phyloP scores from a whole-genome alignment of 2,888 invertebrate species.

The Lochmaea capreae region DNA sequence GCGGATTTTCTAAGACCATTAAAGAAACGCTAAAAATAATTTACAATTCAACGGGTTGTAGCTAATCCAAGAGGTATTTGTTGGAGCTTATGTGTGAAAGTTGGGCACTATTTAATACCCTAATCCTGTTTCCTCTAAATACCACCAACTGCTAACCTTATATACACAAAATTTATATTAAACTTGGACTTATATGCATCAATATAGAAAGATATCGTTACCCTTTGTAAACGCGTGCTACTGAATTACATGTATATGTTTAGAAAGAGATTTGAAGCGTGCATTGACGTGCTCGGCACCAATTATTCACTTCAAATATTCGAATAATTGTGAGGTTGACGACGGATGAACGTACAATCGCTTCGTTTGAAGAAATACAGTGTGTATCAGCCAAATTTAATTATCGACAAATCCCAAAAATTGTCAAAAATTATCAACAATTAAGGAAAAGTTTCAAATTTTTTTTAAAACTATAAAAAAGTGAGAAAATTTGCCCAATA shows the following conservation, averaged over 20 bases:
- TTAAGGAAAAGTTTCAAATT: no score
- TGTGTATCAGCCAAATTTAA: background rate
- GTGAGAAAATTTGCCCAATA: no score
- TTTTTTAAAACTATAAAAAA: no score
- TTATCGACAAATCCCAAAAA: background rate
- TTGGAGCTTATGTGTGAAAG: no score
- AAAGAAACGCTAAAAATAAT: background rate
- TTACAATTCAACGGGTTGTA: background rate
- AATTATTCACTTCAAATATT: constrained; percentile 40
- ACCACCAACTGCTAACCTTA: background rate
- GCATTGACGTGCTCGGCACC: constrained; percentile 30
- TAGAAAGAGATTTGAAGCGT: constrained; percentile 26
- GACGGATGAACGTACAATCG: constrained; percentile 23
- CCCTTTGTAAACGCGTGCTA: background rate
- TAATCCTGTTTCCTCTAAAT: background rate
- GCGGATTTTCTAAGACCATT: background rate
- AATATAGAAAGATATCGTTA: background rate
- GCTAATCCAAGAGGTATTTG: no score
- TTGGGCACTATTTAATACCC: background rate
- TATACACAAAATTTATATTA: no score
- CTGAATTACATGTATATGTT: constrained; percentile 6
- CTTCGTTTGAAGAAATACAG: constrained; percentile 1
- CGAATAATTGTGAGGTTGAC: constrained; percentile 31
- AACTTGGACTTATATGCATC: no score
- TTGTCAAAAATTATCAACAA: no score